Evolutionary conservation across 2,888 invertebrate species (phyloP).

Genomic region (Venustoraphidia nigricollis): DNA sequence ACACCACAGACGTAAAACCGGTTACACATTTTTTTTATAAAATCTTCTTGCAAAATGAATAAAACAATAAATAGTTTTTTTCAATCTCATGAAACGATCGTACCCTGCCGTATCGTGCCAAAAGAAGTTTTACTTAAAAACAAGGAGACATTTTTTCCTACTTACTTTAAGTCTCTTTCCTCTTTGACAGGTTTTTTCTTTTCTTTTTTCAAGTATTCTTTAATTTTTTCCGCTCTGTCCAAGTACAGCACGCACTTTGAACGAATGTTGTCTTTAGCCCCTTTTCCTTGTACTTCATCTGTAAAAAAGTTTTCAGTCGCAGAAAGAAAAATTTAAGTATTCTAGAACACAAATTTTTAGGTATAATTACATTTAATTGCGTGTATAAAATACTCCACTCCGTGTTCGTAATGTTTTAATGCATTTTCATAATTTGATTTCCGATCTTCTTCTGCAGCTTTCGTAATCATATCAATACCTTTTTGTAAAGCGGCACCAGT

Average conservation of each 20-base stretch:
- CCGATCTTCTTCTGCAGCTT: constrained; percentile 96
- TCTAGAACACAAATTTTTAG: neutral
- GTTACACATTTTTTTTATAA: too few relatives aligned
- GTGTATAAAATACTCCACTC: constrained; percentile 96
- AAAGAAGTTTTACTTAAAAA: neutral
- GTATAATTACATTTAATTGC: constrained; percentile 86
- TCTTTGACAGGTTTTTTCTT: constrained; percentile 81
- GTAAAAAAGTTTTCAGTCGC: constrained; percentile 12
- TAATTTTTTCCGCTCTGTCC: constrained; percentile 92
- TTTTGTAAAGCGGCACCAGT: constrained; percentile 69
- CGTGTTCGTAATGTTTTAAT: constrained; percentile 85
- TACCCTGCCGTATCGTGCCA: too few relatives aligned
- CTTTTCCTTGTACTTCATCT: constrained; percentile 95
- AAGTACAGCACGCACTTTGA: constrained; percentile 88
- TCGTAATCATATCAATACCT: constrained; percentile 97
- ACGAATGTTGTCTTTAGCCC: constrained; percentile 91
- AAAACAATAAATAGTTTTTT: too few relatives aligned
- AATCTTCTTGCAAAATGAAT: too few relatives aligned
- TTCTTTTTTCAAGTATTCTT: constrained; percentile 78
- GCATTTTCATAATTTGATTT: constrained; percentile 98
- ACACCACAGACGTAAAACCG: too few relatives aligned
- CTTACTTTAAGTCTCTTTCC: constrained; percentile 57
- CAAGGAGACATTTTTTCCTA: constrained; percentile 6
- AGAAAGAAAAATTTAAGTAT: neutral
- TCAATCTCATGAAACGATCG: too few relatives aligned